Evolutionary conservation across 2,888 invertebrate genomes (phyloP).

Genomic region (Plemyria rubiginata): DNA sequence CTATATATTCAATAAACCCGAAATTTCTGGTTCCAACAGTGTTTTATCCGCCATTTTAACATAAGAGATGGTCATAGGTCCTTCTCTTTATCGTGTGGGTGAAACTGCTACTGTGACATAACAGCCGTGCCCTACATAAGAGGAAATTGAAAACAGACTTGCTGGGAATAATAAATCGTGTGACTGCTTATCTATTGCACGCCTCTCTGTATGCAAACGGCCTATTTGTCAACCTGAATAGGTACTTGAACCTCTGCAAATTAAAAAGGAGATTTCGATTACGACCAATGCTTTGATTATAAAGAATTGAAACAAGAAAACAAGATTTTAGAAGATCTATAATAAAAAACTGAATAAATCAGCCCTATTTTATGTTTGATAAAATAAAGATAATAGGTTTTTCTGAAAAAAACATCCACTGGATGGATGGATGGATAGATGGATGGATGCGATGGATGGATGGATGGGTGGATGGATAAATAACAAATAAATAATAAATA

Average conservation of each 20-base stretch:
- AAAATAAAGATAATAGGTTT: too few relatives aligned
- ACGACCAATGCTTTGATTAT: constrained; percentile 15
- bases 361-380: too few relatives aligned
- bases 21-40: background rate
- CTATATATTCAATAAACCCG: too few relatives aligned
- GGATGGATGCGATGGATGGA: too few relatives aligned
- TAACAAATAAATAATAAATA: too few relatives aligned
- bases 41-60: background rate
- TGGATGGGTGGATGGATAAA: too few relatives aligned
- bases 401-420: too few relatives aligned
- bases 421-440: too few relatives aligned
- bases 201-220: constrained; percentile 37
- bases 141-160: constrained; percentile 29
- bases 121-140: constrained; percentile 1
- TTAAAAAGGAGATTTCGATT: constrained; percentile 18
- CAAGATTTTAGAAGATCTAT: too few relatives aligned
- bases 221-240: constrained; percentile 34
- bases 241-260: constrained; percentile 32
- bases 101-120: constrained; percentile 3
- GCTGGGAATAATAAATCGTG: constrained; percentile 29
- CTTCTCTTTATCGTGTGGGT: background rate
- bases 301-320: background rate
- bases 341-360: too few relatives aligned
- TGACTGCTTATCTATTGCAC: constrained; percentile 36
- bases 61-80: constrained; percentile 1